Percentiles rank a stretch among this genome's conserved stretches.
Evolutionary conservation across 2,113 vertebrate genomes (phyloP).

Genomic region (Percina caprodes): DNA sequence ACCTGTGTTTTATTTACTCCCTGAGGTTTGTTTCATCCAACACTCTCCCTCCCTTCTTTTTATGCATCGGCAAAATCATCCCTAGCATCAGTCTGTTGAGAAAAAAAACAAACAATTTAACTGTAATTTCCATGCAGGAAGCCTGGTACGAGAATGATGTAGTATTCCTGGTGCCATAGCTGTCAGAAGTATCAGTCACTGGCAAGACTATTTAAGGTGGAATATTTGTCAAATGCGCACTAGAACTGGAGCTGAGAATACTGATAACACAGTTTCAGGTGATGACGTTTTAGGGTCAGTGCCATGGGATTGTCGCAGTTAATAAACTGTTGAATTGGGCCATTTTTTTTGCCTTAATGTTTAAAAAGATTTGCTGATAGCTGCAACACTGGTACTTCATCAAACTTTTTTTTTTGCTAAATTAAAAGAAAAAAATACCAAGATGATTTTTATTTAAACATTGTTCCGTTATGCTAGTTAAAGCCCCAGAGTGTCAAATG

Average conservation of each 20-base stretch:
- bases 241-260: constrained; percentile 20
- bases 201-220: constrained; percentile 58
- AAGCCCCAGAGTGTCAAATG: constrained; percentile 3
- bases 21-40: constrained; percentile 20
- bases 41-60: constrained; percentile 5
- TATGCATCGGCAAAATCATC: constrained; percentile 35
- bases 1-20: constrained; percentile 17
- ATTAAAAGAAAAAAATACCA: constrained; percentile 3
- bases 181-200: constrained; percentile 69
- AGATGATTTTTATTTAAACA: constrained; percentile 39
- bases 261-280: constrained; percentile 36
- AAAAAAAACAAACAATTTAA: constrained; percentile 45
- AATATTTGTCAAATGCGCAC: constrained; percentile 57
- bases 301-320: not conserved
- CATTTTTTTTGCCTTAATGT: not conserved
- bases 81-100: constrained; percentile 20
- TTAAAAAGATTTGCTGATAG: constrained; percentile 15
- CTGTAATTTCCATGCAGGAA: constrained; percentile 62
- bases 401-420: not conserved
- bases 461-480: constrained; percentile 22
- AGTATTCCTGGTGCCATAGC: constrained; percentile 23
- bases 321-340: constrained; percentile 23
- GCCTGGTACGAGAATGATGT: constrained; percentile 58
- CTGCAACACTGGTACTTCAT: constrained; percentile 4
- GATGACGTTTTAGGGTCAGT: constrained; percentile 36